phyloP scores from a whole-genome alignment of 2,113 vertebrate genomes.

The Brachypodius melanocephalos region DNA sequence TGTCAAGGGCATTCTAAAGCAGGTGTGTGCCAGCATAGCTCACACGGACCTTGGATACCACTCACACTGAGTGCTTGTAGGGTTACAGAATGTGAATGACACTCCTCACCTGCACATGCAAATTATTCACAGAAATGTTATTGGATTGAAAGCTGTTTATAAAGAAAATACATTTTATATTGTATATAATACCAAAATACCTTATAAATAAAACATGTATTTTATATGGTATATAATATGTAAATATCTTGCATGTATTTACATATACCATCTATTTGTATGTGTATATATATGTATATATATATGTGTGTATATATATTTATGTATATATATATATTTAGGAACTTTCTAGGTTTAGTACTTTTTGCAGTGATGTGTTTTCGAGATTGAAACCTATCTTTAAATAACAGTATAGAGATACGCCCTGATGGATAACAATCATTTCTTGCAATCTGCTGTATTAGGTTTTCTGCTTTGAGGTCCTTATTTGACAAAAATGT shows the following conservation, averaged over 20 bases:
- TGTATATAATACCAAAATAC: neutral
- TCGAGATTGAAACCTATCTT: neutral
- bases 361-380: neutral
- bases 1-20: constrained; percentile 83
- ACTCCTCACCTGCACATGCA: neutral
- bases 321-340: neutral
- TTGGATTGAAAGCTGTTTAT: neutral
- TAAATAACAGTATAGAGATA: neutral
- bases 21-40: constrained; percentile 75
- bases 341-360: neutral
- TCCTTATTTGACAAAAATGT: neutral
- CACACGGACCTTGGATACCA: rapidly evolving
- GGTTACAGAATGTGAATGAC: neutral
- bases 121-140: neutral
- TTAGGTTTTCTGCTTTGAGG: neutral
- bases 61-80: neutral
- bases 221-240: neutral
- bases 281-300: neutral
- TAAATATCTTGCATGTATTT: neutral
- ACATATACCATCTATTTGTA: neutral
- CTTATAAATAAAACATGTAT: neutral
- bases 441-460: neutral
- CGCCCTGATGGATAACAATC: neutral
- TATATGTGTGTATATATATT: neutral
- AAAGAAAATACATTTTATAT: neutral